Base-by-base conservation (phyloP, 2,888 invertebrate species). In the Clistopyga incitator region DNA sequence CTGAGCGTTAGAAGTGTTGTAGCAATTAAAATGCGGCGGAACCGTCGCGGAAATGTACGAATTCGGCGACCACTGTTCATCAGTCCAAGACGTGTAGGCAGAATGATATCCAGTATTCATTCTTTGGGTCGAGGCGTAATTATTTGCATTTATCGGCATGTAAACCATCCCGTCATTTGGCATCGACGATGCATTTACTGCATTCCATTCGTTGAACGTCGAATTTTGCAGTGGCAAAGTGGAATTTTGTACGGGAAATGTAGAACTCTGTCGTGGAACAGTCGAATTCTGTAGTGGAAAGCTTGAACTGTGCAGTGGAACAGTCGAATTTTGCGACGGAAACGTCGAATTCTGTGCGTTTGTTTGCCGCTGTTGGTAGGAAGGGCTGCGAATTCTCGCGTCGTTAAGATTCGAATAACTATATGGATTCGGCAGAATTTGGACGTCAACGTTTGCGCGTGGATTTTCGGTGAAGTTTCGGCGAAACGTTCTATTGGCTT, bases 181-280 rank as follows among this genome's bases (percentile, higher is more conserved):
- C 10, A 75, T 50, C 18, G 50, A 54, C 42, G 79, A 11, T 34
- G 70, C 0, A 52, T 23, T 18, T 10, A 34, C 59, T n/a, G 45
- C 11, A 42, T 77, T 34, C 81, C 81, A 81, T 6, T 20, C 20
- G 29, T 45, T 18, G n/a, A n/a, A n/a, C n/a, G 29, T 29, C 4
- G 29, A 29, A 29, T 29, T 29, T 4, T 29, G 29, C 29, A 29
- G 29, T 29, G 29, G 29, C 2, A 4, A 2, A 29, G 29, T 29
- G 2, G 29, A 29, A 29, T 29, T 29, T 4, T 29, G 29, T 4
- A 29, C 3, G 2, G 29, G 29, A 29, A 29, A 2, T 29, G 29
- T 29, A 3, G 29, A 29, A 29, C 4, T 29, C 29, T 29, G 29
- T 4, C 2, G 29, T 29, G 29, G 29, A 29, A 29, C 29, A 29